These are phyloP conservation scores for Scolopax mira DNA, from an alignment of 2,113 vertebrate species.

Conservation along the genomic window DNA sequence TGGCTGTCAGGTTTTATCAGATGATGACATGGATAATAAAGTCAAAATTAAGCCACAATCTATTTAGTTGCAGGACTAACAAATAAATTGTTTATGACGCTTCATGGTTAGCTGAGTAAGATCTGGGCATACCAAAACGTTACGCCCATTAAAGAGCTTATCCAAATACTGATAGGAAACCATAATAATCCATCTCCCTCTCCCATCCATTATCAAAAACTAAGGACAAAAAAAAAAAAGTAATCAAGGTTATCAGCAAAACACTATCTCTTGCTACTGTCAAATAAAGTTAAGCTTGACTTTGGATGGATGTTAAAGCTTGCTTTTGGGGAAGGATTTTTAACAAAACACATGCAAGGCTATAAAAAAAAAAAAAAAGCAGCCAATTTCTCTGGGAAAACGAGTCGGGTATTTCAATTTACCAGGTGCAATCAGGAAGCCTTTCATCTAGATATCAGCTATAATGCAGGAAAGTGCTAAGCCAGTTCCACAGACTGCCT, in stretches of 20 bases:
- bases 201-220: conserved; percentile 4
- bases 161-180: background rate
- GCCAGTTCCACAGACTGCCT: conserved; percentile 4
- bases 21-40: conserved; percentile 34
- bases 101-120: conserved; percentile 32
- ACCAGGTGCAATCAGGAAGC: conserved; percentile 21
- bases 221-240: background rate
- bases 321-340: background rate
- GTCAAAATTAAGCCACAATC: conserved; percentile 33
- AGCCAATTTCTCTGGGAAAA: conserved; percentile 9
- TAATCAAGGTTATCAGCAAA: background rate
- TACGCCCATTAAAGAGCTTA: conserved; percentile 20
- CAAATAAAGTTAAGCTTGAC: background rate
- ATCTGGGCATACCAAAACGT: conserved; percentile 11
- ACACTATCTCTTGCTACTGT: background rate
- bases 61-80: conserved; percentile 32
- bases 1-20: conserved; percentile 38
- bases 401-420: conserved; percentile 20
- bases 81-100: conserved; percentile 35
- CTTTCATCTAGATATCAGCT: conserved; percentile 52
- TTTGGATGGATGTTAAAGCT: background rate
- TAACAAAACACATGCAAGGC: conserved; percentile 6
- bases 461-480: conserved; percentile 27
- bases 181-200: background rate
- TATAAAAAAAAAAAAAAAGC: background rate